Base-by-base conservation (phyloP, 1,140 invertebrate genomes). In the Procambarus clarkii region DNA sequence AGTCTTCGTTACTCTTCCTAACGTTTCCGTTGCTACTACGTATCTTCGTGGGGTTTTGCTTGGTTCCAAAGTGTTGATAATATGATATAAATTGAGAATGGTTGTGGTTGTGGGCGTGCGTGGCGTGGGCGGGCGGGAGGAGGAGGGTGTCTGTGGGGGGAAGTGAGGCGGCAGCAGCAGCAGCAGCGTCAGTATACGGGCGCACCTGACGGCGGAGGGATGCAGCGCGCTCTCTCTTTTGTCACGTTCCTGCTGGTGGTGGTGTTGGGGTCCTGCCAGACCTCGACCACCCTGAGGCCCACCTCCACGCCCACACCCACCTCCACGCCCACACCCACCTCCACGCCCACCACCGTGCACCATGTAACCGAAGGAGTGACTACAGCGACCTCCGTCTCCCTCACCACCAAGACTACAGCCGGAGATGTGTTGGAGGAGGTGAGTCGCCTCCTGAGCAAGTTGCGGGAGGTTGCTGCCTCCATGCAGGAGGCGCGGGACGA, bases 401-500 rank as follows among this genome's bases (percentile, higher is more conserved):
- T 34, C 46, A 76, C 50, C 34, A 18, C 82, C 81, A 78, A 24
- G 54, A 50, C 79, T n/a, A 58, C 83, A 48, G 84, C 54, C 2
- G 84, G 69, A 48, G 85, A 71, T 3, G 85, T 91, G 46, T 58
- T 86, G 58, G 84, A 86, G 77, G 90, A 91, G 79, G 84, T 91
- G 84, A 76, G 85, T 13, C 90, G 79, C 46, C 90, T 92, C 60
- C 92, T 92, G 50, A 74, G 46, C 60, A 69, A 92, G 82, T 34
- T 92, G 85, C 54, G 89, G 58, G 88, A 91, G 76, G 92, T 92
- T 45, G 87, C 86, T 11, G 50, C 88, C 8, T 89, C 86, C 64
- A 84, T 92, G 81, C 88, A 86, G 78, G 85, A 91, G 81, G 89
- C 89, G 34, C 34, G 92, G 54, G 87, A 91, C 46, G 92, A 92